Evolutionary conservation across 2,797 vertebrate species (phyloP), one percentile per base, ranked within the genome.

Genomic region (Eulemur mongoz): DNA sequence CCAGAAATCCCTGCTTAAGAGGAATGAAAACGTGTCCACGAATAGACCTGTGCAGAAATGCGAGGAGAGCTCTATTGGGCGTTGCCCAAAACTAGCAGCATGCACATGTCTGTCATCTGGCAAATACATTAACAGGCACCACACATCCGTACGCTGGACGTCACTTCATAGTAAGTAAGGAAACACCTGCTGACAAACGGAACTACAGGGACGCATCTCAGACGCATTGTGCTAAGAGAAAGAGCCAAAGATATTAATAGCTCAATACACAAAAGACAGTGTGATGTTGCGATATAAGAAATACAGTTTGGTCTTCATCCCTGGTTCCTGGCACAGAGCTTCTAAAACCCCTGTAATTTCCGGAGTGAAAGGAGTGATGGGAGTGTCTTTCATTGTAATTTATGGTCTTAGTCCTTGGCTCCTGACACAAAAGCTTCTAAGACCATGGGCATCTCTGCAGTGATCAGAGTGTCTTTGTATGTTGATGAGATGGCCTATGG

Each of bases 81-180:
- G 30, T 2, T 23, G 12, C 23, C 59, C 50, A 0, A 9, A 69
- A 59, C 48, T 52, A 40, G 27, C 63, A 20, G 4, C 27, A 7
- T 7, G 30, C 14, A 38, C 1, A 14, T 32, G 9, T 27, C 27
- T 38, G 4, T 27, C 73, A 48, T 25, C 61, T 57, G 38, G 13
- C 32, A 59, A 57, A 32, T 7, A 57, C 32, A 5, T 3, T 23
- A 12, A 57, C 38, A 48, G 23, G 6, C 4, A 17, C 82, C 14
- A 13, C 48, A 1, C 14, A 0, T 5, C 48, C 18, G 20, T 5
- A 15, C 12, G 0, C 30, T 0, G 18, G 48, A 81, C 35, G 52
- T 54, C 1, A 20, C 38, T 38, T n/a, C 13, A 4, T 3, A 35
- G 25, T 25, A 20, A 57, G 35, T 22, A 43, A 40, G 18, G 32